Percentiles rank a stretch among this genome's conserved stretches.
Evolutionary conservation across 2,888 invertebrate genomes (phyloP).

Genomic region (Dione juno): DNA sequence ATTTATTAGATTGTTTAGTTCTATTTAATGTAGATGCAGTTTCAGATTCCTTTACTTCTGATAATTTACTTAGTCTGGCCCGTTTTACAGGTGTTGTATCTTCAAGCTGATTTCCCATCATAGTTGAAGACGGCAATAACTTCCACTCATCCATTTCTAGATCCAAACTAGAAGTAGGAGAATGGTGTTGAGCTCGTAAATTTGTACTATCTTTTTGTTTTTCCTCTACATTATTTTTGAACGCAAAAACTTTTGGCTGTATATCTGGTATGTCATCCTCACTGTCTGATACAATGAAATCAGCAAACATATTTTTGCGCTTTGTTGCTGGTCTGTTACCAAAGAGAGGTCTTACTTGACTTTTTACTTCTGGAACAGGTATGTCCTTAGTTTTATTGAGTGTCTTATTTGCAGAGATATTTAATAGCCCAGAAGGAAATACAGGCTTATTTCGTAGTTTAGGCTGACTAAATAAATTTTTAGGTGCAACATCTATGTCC

Average conservation of each 20-base stretch:
- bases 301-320: slow-evolving; percentile 69
- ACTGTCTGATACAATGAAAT: slow-evolving; percentile 70
- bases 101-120: slow-evolving; percentile 67
- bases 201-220: slow-evolving; percentile 48
- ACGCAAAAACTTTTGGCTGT: slow-evolving; percentile 63
- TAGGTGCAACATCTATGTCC: slow-evolving; percentile 56
- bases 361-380: slow-evolving; percentile 51
- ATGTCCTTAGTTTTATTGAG: slow-evolving; percentile 61
- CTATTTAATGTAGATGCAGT: slow-evolving; percentile 15
- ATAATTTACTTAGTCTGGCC: slow-evolving; percentile 57
- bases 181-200: slow-evolving; percentile 52
- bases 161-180: slow-evolving; percentile 64
- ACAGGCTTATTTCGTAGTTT: slow-evolving; percentile 56
- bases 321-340: slow-evolving; percentile 59
- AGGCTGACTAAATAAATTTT: slow-evolving; percentile 61
- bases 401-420: slow-evolving; percentile 64
- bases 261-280: slow-evolving; percentile 72
- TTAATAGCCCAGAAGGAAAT: slow-evolving; percentile 65
- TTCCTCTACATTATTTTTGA: slow-evolving; percentile 55
- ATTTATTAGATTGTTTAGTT: slow-evolving; percentile 52
- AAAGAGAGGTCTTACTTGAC: slow-evolving; percentile 62
- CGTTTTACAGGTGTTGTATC: slow-evolving; percentile 59
- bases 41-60: slow-evolving; percentile 55
- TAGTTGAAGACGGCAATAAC: slow-evolving; percentile 74
- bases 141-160: slow-evolving; percentile 74